Percentiles rank a stretch among this genome's conserved stretches.
Evolutionary conservation across 2,888 invertebrate genomes (phyloP).

Genomic region (Sarcophaga rosellei): DNA sequence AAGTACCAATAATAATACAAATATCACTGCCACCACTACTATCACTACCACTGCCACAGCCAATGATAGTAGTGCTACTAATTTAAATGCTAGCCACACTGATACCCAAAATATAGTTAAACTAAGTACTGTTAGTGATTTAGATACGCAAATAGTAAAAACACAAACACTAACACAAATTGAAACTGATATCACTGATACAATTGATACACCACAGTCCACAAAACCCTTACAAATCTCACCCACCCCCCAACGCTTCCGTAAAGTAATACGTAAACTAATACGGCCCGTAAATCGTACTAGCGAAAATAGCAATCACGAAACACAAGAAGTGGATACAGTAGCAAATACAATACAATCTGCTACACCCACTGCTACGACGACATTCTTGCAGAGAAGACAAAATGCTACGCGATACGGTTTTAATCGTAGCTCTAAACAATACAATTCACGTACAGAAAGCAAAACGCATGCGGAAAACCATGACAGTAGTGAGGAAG

Average conservation of each 20-base stretch:
- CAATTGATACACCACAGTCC: constrained; percentile 62
- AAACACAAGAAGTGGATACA: background rate
- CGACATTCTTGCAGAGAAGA: constrained; percentile 27
- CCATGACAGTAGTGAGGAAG: constrained; percentile 8
- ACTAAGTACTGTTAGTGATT: constrained; percentile 64
- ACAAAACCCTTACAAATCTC: constrained; percentile 60
- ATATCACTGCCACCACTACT: constrained; percentile 37
- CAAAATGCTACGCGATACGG: constrained; percentile 59
- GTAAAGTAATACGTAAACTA: constrained; percentile 76
- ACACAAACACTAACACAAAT: constrained; percentile 61
- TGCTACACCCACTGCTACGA: background rate
- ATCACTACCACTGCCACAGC: constrained; percentile 68
- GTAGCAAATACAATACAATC: constrained; percentile 4
- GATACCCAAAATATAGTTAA: constrained; percentile 66
- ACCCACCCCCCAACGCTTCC: constrained; percentile 74
- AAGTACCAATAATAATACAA: constrained; percentile 65
- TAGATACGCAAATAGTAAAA: constrained; percentile 65
- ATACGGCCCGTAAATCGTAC: constrained; percentile 72
- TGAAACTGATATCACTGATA: constrained; percentile 59
- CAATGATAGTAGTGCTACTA: constrained; percentile 70
- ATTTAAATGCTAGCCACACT: constrained; percentile 74
- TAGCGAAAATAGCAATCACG: constrained; percentile 2
- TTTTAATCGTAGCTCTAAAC: constrained; percentile 66
- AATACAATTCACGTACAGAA: constrained; percentile 3
- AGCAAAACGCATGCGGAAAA: background rate